Evolutionary conservation across 92 coral and sea anemone species (phyloP), one percentile per base, ranked within the genome.

Genomic region (Muricea muricata): DNA sequence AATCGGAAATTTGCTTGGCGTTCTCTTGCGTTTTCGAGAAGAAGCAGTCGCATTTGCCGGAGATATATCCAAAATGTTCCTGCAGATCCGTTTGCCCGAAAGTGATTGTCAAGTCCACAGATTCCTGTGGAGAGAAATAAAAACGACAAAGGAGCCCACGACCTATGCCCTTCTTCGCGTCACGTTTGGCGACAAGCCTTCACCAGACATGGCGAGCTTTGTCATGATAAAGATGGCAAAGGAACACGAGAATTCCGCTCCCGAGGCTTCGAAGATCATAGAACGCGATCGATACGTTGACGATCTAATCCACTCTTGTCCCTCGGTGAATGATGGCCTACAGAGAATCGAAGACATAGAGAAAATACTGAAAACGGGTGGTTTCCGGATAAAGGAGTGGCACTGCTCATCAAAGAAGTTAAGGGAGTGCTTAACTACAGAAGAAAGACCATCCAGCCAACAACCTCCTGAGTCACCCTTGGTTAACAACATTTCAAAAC

Each of bases 1-100:
- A 8, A 86, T 86, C 9, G 90, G 90, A 6, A 80, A 80, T 55
- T 54, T 86, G 52, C 67, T 86, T 6, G 90, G 90, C 2, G 86
- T 79, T 33, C 24, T 80, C 17, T 10, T 86, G 13, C 86, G 81
- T 12, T 86, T 80, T 24, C 56, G 81, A 25, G 86, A 80, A 39
- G 86, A 86, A 14, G 71, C 7, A 0, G 81, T 86, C n/a, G 89
- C 40, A 4, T 81, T 80, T 39, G 71, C 45, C 1, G 72, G 89
- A 33, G 89, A 79, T 46, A 78, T 86, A 26, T 65, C 86, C 11
- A 88, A 88, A 50, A 88, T 71, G 91, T 77, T 28, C 25, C 60
- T 83, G 42, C 88, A 87, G 72, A 83, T 87, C 23, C 47, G 32
- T 73, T 58, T 80, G 39, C 78, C 75, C 29, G 80, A 86, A 54